Base-by-base conservation (phyloP, 1,140 invertebrate species). In the Aphelenchoides besseyi region DNA sequence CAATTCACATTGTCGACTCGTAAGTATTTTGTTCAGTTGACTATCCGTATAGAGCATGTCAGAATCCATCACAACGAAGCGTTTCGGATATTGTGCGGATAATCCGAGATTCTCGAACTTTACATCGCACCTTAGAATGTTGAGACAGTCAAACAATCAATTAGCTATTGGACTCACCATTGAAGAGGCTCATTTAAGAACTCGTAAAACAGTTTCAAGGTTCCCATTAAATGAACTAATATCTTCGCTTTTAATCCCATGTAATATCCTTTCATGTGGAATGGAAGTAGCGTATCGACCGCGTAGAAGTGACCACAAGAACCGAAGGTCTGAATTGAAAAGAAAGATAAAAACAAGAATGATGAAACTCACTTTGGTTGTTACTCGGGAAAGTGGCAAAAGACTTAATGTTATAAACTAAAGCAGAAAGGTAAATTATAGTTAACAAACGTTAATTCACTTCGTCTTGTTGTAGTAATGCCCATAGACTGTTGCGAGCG, bases 181-280 rank as follows among this genome's bases (percentile, higher is more conserved):
- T 83, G 83, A 0, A 83, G 66, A 2, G 82, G 82, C 36, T 83
- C 82, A 68, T 83, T 85, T 8, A 83, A 67, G 66, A 83, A 84
- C 67, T 83, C 82, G 63, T 83, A 79, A 26, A 83, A 84, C 16
- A 85, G 53, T 69, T 83, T 83, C 33, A 83, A 64, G 0, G 82
- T 85, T 18, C 82, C 82, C 83, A 83, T 85, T 32, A 83, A 61
- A 73, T 83, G 82, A 48, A 70, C 9, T n/a, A 59, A 18, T 8
- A 74, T 61, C 2, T 61, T 35, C 12, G 74, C 73, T 54, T 79
- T 79, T 28, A 79, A 52, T 70, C 75, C 75, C 75, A 76, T 74
- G 53, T 80, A 79, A 36, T 79, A 81, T 16, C 77, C 70, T 59
- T 83, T 85, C 82, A 83, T 85, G 63, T 71, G 69, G 68, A 83